Percentiles rank a stretch among this genome's conserved stretches.
These are phyloP conservation scores for Protophormia terraenovae DNA, from an alignment of 2,888 invertebrate species.

Conservation along the genomic window DNA sequence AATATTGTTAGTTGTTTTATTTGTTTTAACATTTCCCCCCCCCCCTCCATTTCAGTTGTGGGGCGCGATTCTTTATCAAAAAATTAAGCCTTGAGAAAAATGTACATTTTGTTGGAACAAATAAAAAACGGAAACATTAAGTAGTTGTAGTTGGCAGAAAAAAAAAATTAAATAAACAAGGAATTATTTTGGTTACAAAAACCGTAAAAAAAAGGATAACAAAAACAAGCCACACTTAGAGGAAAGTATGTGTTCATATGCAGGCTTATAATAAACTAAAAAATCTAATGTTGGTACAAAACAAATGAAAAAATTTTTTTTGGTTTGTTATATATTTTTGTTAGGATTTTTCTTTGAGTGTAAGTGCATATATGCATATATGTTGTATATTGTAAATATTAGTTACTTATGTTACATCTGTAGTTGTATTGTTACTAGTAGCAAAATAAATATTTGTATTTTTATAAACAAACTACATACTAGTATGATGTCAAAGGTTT, in stretches of 20 bases:
- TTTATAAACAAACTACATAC: background rate
- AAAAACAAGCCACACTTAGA: background rate
- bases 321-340: background rate
- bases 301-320: background rate
- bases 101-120: constrained; percentile 31
- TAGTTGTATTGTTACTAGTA: background rate
- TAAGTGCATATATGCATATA: background rate
- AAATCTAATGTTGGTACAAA: background rate
- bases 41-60: background rate
- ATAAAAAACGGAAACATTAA: constrained; percentile 50
- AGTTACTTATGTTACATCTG: background rate
- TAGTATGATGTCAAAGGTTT: background rate
- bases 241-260: background rate
- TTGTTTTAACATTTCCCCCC: background rate
- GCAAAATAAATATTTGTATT: constrained; percentile 29
- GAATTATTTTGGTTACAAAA: constrained; percentile 33
- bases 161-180: constrained; percentile 15
- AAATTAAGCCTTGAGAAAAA: constrained; percentile 54
- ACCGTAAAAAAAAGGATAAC: background rate
- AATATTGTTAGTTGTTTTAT: background rate
- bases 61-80: constrained; percentile 6
- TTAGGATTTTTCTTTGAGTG: background rate
- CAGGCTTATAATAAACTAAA: background rate
- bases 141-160: constrained; percentile 25
- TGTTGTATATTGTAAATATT: too few relatives aligned